A percentile compares a stretch with the other conserved stretches of the same genome.
Conservation (phyloP, 2,888 invertebrate genomes). For the Cerceris rybyensis region DNA sequence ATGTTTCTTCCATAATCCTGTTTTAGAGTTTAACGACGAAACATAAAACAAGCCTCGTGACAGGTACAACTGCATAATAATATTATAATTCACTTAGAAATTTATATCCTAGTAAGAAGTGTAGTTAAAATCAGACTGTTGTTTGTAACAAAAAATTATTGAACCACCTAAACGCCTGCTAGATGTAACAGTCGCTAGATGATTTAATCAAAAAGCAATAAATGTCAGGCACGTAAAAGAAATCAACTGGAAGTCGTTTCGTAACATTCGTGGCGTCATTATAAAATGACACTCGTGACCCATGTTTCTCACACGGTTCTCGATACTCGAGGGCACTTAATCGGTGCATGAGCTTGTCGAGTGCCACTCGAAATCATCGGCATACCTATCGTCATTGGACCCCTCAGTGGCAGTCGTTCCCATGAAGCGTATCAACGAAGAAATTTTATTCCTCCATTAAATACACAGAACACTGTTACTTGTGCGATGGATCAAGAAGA, state of each 20-base stretch:
- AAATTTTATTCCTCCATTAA: conserved; percentile 12
- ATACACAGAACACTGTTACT: too few species aligned
- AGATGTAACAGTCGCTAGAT: not conserved
- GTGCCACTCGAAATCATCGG: conserved; percentile 70
- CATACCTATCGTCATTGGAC: conserved; percentile 51
- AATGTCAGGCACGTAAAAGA: conserved; percentile 11
- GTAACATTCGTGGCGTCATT: conserved; percentile 33
- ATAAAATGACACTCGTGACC: conserved; percentile 44
- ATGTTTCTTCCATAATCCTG: too few species aligned
- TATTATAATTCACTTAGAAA: too few species aligned
- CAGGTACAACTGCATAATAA: too few species aligned
- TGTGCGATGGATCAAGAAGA: too few species aligned
- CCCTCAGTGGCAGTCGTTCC: conserved; percentile 48
- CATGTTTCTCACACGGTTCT: conserved; percentile 23
- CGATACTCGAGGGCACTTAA: conserved; percentile 47
- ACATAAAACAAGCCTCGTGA: too few species aligned
- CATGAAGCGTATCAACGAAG: conserved; percentile 40
- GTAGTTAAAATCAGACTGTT: too few species aligned
- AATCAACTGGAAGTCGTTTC: conserved; percentile 34
- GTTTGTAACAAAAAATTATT: too few species aligned
- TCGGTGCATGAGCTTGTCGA: conserved; percentile 59
- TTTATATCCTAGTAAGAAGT: too few species aligned
- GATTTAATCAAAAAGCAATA: conserved; percentile 11
- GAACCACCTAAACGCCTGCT: too few species aligned
- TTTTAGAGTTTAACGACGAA: too few species aligned